Conservation (phyloP, 2,888 invertebrate genomes). For the Synergus itoensis region DNA sequence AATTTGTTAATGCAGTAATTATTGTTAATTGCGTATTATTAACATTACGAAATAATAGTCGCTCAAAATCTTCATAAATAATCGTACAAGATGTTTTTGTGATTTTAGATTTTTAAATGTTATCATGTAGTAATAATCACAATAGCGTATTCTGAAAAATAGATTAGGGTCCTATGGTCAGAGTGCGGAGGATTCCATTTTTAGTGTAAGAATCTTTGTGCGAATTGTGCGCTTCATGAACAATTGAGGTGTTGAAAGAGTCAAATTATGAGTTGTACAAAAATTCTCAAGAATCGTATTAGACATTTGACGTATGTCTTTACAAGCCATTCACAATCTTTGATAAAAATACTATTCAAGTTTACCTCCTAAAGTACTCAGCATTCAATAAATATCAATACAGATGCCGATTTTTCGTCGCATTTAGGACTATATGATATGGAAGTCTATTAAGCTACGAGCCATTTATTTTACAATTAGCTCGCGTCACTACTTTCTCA, state of each 20-base stretch:
- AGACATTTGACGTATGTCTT: not conserved
- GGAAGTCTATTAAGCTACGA: not conserved
- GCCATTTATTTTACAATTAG: not conserved
- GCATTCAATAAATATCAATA: not conserved
- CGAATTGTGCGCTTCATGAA: not conserved
- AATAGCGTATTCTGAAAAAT: slow-evolving; percentile 78
- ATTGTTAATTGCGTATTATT: slow-evolving; percentile 73
- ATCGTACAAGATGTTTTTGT: slow-evolving; percentile 68
- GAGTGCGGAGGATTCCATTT: slow-evolving; percentile 65
- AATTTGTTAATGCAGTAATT: slow-evolving; percentile 76
- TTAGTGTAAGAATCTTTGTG: not conserved
- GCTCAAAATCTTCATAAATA: slow-evolving; percentile 71
- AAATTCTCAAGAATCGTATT: not conserved
- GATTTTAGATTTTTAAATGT: slow-evolving; percentile 68
- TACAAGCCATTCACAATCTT: not conserved
- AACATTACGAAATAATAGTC: slow-evolving; percentile 73
- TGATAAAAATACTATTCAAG: not conserved
- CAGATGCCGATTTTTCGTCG: not conserved
- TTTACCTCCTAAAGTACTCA: not conserved
- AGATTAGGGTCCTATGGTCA: slow-evolving; percentile 76
- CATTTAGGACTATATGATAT: slow-evolving; percentile 20
- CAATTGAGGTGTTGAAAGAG: not conserved
- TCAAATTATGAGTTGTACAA: not conserved
- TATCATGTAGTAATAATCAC: slow-evolving; percentile 77
- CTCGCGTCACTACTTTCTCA: not conserved